Base-by-base conservation (phyloP, 2,888 invertebrate species). In the Scelioninae gen. 1 region DNA sequence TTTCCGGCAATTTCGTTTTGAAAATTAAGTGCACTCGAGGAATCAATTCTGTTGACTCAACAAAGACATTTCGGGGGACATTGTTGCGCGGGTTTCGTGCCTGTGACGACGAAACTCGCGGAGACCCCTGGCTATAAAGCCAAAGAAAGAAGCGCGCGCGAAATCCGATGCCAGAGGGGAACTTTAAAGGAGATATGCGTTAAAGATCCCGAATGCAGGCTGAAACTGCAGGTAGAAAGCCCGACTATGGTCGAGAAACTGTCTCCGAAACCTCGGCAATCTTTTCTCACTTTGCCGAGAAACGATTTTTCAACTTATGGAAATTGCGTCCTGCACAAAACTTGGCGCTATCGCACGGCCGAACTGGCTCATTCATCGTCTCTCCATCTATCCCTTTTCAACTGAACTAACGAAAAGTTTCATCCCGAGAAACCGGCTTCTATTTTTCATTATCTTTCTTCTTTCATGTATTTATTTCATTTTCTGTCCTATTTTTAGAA, bases 261-360 rank as follows among this genome's bases (percentile, higher is more conserved):
- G n/a, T n/a, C n/a, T n/a, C n/a, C n/a, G n/a, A 62, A 75, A 72
- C 72, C 71, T 62, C 84, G 85, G 85, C 88, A 86, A 90, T 90
- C 88, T 89, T 89, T 89, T 89, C 89, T 87, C 90, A 88, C 89
- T 90, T 91, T 86, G 84, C 87, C 86, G 88, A 86, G 86, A 85
- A 87, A 87, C 90, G 88, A 90, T 91, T 89, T 88, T 87, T 90
- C 89, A 89, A 90, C 89, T 90, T 90, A 91, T 91, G 90, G 90
- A 91, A 90, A 91, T 90, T 87, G 87, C 86, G 83, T 63, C 76
- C 86, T 82, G 75, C 85, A 84, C 83, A 82, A 80, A 80, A 83
- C 79, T 84, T 76, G 15, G 69, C 68, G 72, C 80, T 84, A 82
- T 85, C 82, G 82, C 51, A 69, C 72, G 74, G 74, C 69, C 65